A percentile compares a stretch with the other conserved stretches of the same genome.
Conservation (phyloP, 2,888 invertebrate genomes). For the Caenorhabditis afra region DNA sequence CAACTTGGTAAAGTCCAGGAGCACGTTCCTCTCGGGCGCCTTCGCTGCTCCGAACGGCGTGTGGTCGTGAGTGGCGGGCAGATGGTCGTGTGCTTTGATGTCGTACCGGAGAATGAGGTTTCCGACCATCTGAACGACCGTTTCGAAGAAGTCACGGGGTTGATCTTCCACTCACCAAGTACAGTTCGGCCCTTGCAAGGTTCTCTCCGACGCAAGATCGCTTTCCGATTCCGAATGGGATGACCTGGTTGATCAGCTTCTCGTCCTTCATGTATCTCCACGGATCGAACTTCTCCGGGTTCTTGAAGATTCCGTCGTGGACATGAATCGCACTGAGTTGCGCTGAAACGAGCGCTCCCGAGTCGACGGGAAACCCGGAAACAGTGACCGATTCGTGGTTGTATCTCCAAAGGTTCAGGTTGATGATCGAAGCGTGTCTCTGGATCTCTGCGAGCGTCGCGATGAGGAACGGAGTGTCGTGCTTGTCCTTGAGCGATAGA, state of each 20-base stretch:
- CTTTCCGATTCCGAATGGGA: background rate
- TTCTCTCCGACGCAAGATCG: constrained; percentile 5
- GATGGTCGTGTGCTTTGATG: background rate
- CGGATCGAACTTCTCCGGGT: constrained; percentile 18
- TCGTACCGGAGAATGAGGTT: constrained; percentile 22
- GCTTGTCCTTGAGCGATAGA: constrained; percentile 7
- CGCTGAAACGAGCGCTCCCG: constrained; percentile 32
- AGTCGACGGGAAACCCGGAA: constrained; percentile 20
- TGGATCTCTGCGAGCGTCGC: constrained; percentile 21
- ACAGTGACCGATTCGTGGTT: constrained; percentile 8
- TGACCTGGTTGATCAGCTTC: background rate
- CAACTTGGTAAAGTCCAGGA: constrained; percentile 8
- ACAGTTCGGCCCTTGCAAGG: constrained; percentile 12
- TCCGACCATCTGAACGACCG: constrained; percentile 14
- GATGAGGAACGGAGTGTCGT: constrained; percentile 12
- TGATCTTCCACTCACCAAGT: constrained; percentile 6
- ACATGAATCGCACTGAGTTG: constrained; percentile 22
- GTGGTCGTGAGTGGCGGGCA: background rate
- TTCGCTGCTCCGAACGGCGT: constrained; percentile 7
- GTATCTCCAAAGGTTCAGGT: constrained; percentile 21
- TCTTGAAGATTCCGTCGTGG: constrained; percentile 18
- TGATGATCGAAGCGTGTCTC: constrained; percentile 25
- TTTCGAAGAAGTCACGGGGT: background rate
- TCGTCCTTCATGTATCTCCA: constrained; percentile 18
- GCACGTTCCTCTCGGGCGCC: constrained; percentile 9